Conservation (phyloP, 2,888 invertebrate species). For the Alviniconcha strummeri region DNA sequence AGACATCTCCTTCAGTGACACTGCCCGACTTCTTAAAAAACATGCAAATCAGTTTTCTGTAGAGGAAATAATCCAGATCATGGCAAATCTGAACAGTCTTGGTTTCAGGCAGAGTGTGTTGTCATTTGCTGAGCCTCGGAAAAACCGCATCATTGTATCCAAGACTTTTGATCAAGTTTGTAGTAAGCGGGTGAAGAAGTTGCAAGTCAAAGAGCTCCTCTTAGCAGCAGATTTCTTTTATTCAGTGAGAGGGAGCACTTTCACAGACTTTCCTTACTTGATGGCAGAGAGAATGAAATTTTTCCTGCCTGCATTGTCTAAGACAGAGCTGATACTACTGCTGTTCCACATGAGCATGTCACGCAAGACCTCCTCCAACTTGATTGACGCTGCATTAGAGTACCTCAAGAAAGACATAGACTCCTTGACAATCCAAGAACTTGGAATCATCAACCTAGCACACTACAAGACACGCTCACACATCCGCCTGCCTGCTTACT, state of each 20-base stretch:
- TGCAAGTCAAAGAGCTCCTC: slow-evolving; percentile 20
- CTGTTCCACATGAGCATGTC: slow-evolving; percentile 17
- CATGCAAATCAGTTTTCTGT: background rate
- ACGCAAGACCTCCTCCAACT: slow-evolving; percentile 9
- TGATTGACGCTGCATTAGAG: background rate
- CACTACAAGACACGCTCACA: slow-evolving; percentile 29
- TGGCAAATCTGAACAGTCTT: slow-evolving; percentile 10
- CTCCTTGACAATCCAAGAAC: slow-evolving; percentile 19
- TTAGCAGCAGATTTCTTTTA: slow-evolving; percentile 31
- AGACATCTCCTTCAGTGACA: background rate
- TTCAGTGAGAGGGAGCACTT: slow-evolving; percentile 18
- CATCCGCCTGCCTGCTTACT: slow-evolving; percentile 10
- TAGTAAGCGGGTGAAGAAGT: background rate
- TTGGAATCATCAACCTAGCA: slow-evolving; percentile 26
- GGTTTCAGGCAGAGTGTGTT: slow-evolving; percentile 9
- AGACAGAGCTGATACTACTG: slow-evolving; percentile 18
- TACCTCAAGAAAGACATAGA: slow-evolving; percentile 11
- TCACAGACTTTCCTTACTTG: slow-evolving; percentile 7
- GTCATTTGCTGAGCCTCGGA: background rate
- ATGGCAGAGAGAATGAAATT: slow-evolving; percentile 24
- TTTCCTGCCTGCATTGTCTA: slow-evolving; percentile 15
- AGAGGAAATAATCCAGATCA: slow-evolving; percentile 18
- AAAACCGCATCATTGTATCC: slow-evolving; percentile 25
- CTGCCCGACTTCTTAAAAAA: slow-evolving; percentile 10
- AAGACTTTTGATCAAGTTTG: slow-evolving; percentile 24